These are phyloP conservation scores for Oncorhynchus keta DNA, from an alignment of 2,113 vertebrate genomes.

Conservation along the genomic window DNA sequence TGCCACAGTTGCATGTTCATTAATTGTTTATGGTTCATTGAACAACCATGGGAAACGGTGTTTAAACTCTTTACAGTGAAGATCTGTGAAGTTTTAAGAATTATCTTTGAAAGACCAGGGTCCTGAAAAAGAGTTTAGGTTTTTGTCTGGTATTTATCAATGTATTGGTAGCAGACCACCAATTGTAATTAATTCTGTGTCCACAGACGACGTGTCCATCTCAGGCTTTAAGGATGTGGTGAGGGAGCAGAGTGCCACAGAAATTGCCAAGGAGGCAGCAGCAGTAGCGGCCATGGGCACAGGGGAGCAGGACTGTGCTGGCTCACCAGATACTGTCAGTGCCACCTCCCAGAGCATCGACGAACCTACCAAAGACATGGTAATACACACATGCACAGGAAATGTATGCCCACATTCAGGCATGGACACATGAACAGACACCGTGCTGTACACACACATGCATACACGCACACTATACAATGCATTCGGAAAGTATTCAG, in stretches of 20 bases:
- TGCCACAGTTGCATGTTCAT: too few species aligned
- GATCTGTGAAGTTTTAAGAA: too few species aligned
- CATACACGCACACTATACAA: not conserved
- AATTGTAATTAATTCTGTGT: not conserved
- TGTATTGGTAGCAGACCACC: not conserved
- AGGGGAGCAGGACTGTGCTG: slow-evolving; percentile 75
- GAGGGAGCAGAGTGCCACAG: slow-evolving; percentile 76
- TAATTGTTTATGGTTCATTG: too few species aligned
- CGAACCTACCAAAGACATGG: slow-evolving; percentile 85
- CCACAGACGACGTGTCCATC: slow-evolving; percentile 79
- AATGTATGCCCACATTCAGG: not conserved
- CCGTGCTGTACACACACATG: not conserved
- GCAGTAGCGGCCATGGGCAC: slow-evolving; percentile 34
- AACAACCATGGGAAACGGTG: too few species aligned
- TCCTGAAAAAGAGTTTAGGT: not conserved
- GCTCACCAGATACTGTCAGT: slow-evolving; percentile 90
- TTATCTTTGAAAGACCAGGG: too few species aligned
- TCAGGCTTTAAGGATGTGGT: slow-evolving; percentile 74
- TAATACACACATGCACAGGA: slow-evolving; percentile 58
- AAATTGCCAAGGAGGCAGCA: slow-evolving; percentile 73
- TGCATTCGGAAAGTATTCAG: too few species aligned
- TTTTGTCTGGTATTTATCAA: not conserved
- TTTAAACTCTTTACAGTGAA: too few species aligned
- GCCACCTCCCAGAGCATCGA: slow-evolving; percentile 88
- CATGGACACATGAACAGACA: not conserved